These are phyloP conservation scores for Spea hammondii DNA, from an alignment of 2,797 vertebrate genomes.

Conservation along the genomic window DNA sequence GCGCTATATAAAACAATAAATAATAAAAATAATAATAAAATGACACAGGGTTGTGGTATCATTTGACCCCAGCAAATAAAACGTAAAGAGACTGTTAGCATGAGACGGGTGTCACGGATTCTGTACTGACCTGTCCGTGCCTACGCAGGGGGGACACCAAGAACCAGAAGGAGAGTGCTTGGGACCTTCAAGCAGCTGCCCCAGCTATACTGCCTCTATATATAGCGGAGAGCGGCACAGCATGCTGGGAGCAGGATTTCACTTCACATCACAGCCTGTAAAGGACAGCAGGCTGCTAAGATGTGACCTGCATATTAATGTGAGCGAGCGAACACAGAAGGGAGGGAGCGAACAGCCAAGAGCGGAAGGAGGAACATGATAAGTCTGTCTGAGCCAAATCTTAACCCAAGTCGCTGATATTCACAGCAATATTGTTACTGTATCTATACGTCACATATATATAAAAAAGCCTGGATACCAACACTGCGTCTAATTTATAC, in stretches of 20 bases:
- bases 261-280: slow-evolving; percentile 35
- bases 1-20: too few species aligned
- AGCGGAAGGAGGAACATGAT: background rate
- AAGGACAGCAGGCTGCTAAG: slow-evolving; percentile 47
- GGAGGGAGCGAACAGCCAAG: background rate
- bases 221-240: slow-evolving; percentile 64
- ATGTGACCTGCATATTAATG: slow-evolving; percentile 43
- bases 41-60: too few species aligned
- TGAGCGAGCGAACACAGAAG: slow-evolving; percentile 55
- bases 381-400: background rate
- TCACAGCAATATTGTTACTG: background rate
- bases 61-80: background rate
- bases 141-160: background rate
- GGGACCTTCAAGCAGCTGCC: slow-evolving; percentile 53
- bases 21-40: too few species aligned
- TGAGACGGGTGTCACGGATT: background rate
- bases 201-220: slow-evolving; percentile 61
- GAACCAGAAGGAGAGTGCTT: slow-evolving; percentile 21
- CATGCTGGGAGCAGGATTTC: slow-evolving; percentile 63
- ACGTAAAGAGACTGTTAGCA: background rate
- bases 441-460: background rate
- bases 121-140: slow-evolving; percentile 44
- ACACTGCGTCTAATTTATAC: too few species aligned
- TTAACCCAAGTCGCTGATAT: background rate
- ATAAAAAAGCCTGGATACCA: too few species aligned